Conservation (phyloP, 2,113 vertebrate genomes). For the Osmerus mordax region DNA sequence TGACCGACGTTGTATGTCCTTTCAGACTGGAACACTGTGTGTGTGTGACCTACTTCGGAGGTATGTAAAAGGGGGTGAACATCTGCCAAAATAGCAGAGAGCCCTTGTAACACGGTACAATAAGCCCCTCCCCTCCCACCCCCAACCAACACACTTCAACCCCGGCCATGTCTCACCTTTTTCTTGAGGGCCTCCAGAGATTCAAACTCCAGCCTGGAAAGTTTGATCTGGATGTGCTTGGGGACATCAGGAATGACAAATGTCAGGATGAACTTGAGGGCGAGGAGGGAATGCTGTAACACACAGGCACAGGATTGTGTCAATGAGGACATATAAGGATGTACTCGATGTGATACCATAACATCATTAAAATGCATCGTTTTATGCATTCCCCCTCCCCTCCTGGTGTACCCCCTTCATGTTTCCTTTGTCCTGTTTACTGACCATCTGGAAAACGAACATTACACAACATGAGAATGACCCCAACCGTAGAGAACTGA, state of each 20-base stretch:
- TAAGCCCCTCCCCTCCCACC: neutral
- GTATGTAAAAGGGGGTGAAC: slow-evolving; percentile 34
- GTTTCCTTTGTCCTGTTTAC: too few relatives aligned
- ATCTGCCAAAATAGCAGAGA: slow-evolving; percentile 32
- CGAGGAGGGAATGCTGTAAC: slow-evolving; percentile 84
- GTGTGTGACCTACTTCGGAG: slow-evolving; percentile 37
- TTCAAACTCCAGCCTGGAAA: slow-evolving; percentile 89
- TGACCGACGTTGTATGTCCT: neutral
- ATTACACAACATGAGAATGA: too few relatives aligned
- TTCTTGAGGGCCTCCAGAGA: slow-evolving; percentile 93
- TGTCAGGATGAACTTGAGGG: slow-evolving; percentile 87
- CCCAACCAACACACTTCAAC: slow-evolving; percentile 6
- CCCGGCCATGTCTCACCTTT: slow-evolving; percentile 77
- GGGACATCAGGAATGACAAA: slow-evolving; percentile 93
- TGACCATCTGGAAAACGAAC: too few relatives aligned
- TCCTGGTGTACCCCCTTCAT: too few relatives aligned
- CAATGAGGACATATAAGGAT: neutral
- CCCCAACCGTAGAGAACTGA: too few relatives aligned
- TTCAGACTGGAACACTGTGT: neutral
- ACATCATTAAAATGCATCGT: too few relatives aligned
- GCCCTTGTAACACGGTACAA: slow-evolving; percentile 12
- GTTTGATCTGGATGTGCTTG: slow-evolving; percentile 81
- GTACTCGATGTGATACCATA: neutral
- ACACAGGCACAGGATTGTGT: slow-evolving; percentile 8
- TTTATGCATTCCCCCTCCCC: too few relatives aligned